Base-by-base conservation (phyloP, 2,888 invertebrate species). In the Lagria hirta region DNA sequence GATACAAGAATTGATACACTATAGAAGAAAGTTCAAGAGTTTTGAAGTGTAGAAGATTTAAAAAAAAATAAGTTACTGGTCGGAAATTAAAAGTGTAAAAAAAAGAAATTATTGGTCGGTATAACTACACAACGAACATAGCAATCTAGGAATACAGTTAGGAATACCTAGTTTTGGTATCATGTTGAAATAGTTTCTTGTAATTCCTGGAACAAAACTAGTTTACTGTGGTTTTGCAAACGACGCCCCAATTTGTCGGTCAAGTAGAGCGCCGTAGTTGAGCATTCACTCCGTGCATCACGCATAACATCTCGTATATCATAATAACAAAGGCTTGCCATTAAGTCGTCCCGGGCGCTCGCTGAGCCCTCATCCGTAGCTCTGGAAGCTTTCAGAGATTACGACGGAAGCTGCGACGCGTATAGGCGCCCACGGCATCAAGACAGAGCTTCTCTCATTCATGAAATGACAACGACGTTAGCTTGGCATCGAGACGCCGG, bases 351-450 rank as follows among this genome's bases (percentile, higher is more conserved):
- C 49, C 32, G 35, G 48, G 44, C 48, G 27, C 43, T 14, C 14
- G 11, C 26, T 24, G 28, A 38, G 44, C 30, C 43, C 34, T 26
- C 40, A 40, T 29, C 43, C 43, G 43, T 33, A 30, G 28, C 35
- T 4, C 47, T 43, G 27, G 46, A 41, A 49, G 49, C 49, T 49
- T 46, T 46, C 40, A 43, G 49, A 52, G 52, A 49, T 52, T 52
- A 49, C 47, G 52, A 35, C 32, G 42, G 48, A 43, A 42, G 48
- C 47, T 26, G 18, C 33, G 48, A 43, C 44, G 49, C 49, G 45
- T 52, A 49, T 49, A 46, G 52, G 52, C 52, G 52, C 52, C 49
- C 52, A 49, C 40, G 43, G 51, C 48, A 49, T 43, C 51, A 22
- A 44, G 38, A 40, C 48, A n/a, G n/a, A n/a, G n/a, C n/a, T n/a